Evolutionary conservation across 2,888 invertebrate species (phyloP), one percentile per base, ranked within the genome.

Genomic region (Heliconius hortense): DNA sequence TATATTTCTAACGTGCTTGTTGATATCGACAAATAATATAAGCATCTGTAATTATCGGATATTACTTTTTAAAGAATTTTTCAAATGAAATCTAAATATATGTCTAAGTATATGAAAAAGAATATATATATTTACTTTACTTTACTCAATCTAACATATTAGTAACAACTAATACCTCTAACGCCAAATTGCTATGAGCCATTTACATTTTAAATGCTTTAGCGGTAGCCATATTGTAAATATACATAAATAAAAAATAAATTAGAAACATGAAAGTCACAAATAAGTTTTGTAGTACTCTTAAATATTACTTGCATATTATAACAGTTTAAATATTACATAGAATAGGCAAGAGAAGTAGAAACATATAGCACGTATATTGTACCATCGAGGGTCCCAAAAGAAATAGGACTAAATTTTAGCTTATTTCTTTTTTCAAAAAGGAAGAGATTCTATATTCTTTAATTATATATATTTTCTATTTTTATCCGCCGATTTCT

Each of bases 111-210:
- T 62, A 28, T 62, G 26, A 15, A 15, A 7, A 62, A 4, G 26
- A 26, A 31, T 28, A 28, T 18, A 31, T 21, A 18, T 28, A 31
- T 24, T n/a, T n/a, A n/a, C n/a, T n/a, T 59, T 59, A 59, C 13
- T 59, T 59, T 24, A 59, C 11, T 13, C 48, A 21, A 53, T 10
- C 18, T 63, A 63, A 35, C 63, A n/a, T 21, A 26, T 68, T 21
- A 68, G 48, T 68, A 68, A 68, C 68, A 68, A 35, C 59, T 68
- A 48, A 68, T 70, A 70, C 70, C 70, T 71, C 60, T 71, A 71
- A 71, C 59, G 60, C 71, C 71, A 71, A 71, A 71, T 60, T 35
- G 21, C 18, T 24, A 71, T 71, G 35, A 71, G 71, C 69, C 69
- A 69, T 67, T 67, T 39, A 39, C 24, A 24, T 64, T 35, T 48